Conservation (phyloP, 23 tunicate species). For the Diplosoma virens region DNA sequence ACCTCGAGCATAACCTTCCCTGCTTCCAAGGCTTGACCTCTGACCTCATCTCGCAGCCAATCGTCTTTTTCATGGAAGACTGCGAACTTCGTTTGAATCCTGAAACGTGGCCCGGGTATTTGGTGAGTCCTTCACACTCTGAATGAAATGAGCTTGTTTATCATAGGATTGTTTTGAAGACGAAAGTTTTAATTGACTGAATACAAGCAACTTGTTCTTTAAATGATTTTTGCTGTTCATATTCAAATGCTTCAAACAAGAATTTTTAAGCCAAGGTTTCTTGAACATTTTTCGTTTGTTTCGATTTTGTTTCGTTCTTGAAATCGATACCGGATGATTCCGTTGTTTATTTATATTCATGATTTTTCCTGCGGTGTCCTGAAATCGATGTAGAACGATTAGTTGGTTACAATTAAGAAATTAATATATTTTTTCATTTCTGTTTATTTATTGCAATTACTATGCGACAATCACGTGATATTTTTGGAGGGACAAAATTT, state of each 20-base stretch:
- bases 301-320: too few relatives aligned
- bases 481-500: too few relatives aligned
- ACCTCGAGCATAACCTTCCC: conserved; percentile 42
- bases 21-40: conserved; percentile 55
- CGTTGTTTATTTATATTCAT: too few relatives aligned
- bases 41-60: conserved; percentile 59
- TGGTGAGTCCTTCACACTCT: conserved; percentile 28
- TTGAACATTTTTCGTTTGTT: background rate
- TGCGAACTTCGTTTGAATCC: conserved; percentile 70
- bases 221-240: background rate
- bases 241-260: background rate
- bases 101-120: conserved; percentile 43
- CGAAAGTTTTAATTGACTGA: background rate
- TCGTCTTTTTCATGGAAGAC: conserved; percentile 67
- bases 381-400: too few relatives aligned
- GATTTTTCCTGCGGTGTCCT: too few relatives aligned
- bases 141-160: background rate
- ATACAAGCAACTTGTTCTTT: background rate
- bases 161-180: background rate
- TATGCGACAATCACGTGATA: too few relatives aligned
- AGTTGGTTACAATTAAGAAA: too few relatives aligned
- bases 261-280: background rate
- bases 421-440: too few relatives aligned
- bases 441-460: too few relatives aligned
- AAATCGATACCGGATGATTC: too few relatives aligned